phyloP scores from a whole-genome alignment of 2,797 vertebrate species.

The Loris lydekkerianus region DNA sequence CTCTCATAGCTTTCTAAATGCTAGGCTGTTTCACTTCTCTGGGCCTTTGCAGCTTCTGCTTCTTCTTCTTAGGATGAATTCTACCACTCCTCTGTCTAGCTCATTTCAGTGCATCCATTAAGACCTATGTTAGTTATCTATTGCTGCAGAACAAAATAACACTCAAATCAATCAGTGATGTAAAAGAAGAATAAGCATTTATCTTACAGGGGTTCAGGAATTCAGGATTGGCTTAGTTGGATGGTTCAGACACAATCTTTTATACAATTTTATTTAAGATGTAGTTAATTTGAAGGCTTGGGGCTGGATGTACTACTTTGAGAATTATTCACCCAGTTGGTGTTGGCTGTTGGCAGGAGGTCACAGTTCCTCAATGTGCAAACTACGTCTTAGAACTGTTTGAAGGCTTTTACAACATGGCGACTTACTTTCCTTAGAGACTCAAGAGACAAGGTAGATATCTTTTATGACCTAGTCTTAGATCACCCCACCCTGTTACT shows the following conservation, averaged over 20 bases:
- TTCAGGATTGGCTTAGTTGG: background rate
- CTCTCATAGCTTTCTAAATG: background rate
- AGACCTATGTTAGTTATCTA: background rate
- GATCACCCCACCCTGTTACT: background rate
- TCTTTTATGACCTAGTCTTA: background rate
- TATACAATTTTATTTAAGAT: background rate
- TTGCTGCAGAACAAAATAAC: background rate
- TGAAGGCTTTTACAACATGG: background rate
- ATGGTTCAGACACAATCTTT: background rate
- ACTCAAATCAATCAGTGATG: background rate
- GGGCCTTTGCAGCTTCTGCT: background rate
- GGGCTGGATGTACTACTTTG: background rate
- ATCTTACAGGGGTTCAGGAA: background rate
- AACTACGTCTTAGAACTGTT: background rate
- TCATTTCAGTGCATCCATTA: background rate
- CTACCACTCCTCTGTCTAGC: background rate
- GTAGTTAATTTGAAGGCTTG: background rate
- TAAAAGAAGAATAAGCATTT: background rate
- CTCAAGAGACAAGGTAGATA: background rate
- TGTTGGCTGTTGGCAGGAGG: background rate
- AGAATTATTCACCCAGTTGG: background rate
- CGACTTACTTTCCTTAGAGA: background rate
- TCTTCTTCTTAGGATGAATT: slow-evolving; percentile 12
- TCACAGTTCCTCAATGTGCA: background rate
- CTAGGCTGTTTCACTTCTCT: background rate